Conservation (phyloP, 2,113 vertebrate genomes). For the Chascanopsetta lugubris region DNA sequence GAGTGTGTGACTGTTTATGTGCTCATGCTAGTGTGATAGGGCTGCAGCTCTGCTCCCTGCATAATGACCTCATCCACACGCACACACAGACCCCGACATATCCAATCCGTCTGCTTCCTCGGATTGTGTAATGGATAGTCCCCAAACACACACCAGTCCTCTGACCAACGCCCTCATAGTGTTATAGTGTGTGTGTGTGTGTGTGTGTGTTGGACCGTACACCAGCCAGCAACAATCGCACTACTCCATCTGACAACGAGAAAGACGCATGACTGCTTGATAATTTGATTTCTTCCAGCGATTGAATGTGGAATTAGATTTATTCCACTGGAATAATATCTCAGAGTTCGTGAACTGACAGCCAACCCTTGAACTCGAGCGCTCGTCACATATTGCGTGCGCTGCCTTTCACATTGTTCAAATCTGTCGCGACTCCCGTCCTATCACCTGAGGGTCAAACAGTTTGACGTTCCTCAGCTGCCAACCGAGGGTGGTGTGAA, state of each 20-base stretch:
- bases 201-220: constrained; percentile 29
- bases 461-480: constrained; percentile 37
- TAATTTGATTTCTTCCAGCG: constrained; percentile 30
- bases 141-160: constrained; percentile 24
- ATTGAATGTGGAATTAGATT: constrained; percentile 17
- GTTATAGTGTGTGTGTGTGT: too few species aligned
- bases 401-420: constrained; percentile 9
- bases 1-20: constrained; percentile 42
- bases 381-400: constrained; percentile 1
- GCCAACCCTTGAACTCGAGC: constrained; percentile 20
- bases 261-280: constrained; percentile 8
- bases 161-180: constrained; percentile 23
- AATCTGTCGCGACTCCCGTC: constrained; percentile 25
- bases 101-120: constrained; percentile 61
- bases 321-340: constrained; percentile 5
- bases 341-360: constrained; percentile 41
- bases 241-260: constrained; percentile 11
- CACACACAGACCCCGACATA: constrained; percentile 58
- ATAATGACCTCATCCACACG: constrained; percentile 72
- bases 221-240: constrained; percentile 6
- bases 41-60: constrained; percentile 58
- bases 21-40: constrained; percentile 33
- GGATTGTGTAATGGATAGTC: constrained; percentile 66
- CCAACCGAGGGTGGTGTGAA: constrained; percentile 28
- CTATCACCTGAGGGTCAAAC: constrained; percentile 28